Conservation (phyloP, 2,113 vertebrate genomes). For the Brienomyrus brachyistius region DNA sequence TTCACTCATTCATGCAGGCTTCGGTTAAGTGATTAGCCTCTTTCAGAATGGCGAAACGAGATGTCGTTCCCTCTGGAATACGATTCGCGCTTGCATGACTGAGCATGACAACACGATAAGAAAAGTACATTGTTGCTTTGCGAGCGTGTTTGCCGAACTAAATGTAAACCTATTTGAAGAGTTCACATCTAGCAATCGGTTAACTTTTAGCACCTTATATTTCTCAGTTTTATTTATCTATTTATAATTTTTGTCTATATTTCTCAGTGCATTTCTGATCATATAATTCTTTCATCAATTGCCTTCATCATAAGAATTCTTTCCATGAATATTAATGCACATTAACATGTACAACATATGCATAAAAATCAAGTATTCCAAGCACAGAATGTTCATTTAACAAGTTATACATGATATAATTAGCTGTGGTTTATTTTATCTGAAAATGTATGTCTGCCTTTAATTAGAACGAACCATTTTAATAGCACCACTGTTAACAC, state of each 20-base stretch:
- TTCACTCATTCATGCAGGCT: not conserved
- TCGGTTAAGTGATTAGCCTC: not conserved
- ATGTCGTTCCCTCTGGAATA: not conserved
- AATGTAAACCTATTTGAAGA: not conserved
- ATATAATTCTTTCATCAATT: not conserved
- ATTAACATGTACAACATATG: not conserved
- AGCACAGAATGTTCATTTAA: not conserved
- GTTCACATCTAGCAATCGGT: not conserved
- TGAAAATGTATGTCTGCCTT: not conserved
- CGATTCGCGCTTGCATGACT: not conserved
- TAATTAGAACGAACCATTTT: not conserved
- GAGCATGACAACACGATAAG: not conserved
- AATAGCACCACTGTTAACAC: not conserved
- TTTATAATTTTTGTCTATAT: too few relatives aligned
- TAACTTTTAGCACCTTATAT: not conserved
- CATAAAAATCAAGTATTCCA: not conserved
- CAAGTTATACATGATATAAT: not conserved
- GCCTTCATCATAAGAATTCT: not conserved
- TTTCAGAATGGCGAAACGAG: not conserved
- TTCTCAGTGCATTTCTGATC: not conserved
- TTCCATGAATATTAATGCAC: not conserved
- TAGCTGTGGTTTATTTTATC: not conserved
- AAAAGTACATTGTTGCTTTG: not conserved
- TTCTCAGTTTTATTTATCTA: not conserved
- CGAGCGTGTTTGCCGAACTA: not conserved